phyloP scores from a whole-genome alignment of 2,888 invertebrate genomes.

The Podotricha telesiphe region DNA sequence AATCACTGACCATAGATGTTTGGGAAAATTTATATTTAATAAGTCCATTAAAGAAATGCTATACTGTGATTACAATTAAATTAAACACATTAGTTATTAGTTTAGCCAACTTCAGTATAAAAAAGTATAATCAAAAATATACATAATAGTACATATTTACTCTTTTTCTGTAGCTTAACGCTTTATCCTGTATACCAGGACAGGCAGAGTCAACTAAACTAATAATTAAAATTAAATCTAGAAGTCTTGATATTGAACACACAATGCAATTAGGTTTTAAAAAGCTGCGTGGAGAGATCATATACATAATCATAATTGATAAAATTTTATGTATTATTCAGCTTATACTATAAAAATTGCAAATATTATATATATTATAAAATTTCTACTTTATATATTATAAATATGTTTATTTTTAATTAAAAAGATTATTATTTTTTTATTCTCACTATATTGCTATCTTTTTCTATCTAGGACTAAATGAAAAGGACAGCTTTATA shows the following conservation, averaged over 20 bases:
- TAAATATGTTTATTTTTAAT: not conserved
- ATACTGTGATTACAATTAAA: not conserved
- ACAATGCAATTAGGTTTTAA: not conserved
- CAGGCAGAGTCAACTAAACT: not conserved
- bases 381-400: conserved; percentile 12
- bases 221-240: not conserved
- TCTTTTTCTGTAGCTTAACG: no score
- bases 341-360: conserved; percentile 17
- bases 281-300: conserved; percentile 2
- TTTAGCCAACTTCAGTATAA: not conserved
- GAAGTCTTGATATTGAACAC: conserved; percentile 2
- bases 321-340: conserved; percentile 3
- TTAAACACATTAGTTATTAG: not conserved
- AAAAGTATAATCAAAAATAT: conserved; percentile 5
- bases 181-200: no score
- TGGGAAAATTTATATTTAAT: not conserved
- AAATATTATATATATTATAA: conserved; percentile 13
- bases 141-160: not conserved
- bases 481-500: no score
- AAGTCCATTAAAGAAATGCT: conserved; percentile 5
- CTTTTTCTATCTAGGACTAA: no score
- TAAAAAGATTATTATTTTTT: not conserved
- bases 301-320: conserved; percentile 1
- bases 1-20: not conserved
- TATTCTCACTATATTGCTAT: no score